Evolutionary conservation across 2,888 invertebrate species (phyloP), one percentile per base, ranked within the genome.

Genomic region (Leucozona laternaria): DNA sequence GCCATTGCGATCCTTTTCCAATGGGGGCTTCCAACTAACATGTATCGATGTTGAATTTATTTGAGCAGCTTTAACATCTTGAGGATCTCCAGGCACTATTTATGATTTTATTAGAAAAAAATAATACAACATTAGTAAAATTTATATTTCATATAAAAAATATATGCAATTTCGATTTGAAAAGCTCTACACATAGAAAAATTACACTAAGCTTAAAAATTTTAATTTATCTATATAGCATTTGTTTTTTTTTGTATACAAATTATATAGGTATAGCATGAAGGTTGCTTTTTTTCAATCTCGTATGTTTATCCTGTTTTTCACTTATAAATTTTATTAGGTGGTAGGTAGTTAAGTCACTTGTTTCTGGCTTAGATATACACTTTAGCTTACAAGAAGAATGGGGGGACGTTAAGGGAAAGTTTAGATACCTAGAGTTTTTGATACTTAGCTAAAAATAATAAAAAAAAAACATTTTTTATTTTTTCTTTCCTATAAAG

Each of bases 31-130:
- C 99, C 99, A 99, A 86, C 96, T 95, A 70, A 99, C 98, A 92
- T 96, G 96, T 89, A 99, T 96, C 45, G 98, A 96, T n/a, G 99
- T 98, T 1, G 99, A 99, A 94, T 99, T 99, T 91, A 99, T 94
- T 25, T 97, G 95, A 85, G 95, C 95, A 55, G 96, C 97, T 93
- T 96, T 96, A 88, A 99, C 98, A 91, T 97, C 97, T 93, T 97
- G 97, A 62, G 99, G 99, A 93, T 98, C 97, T 88, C 98, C 98
- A 90, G 99, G 99, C 94, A 99, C 99, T 99, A 95, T 40, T 75
- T 57, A 50, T 77, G 15, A 31, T 40, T 45, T 31, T 64, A n/a
- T 60, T 28, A 88, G 79, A 88, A 83, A 89, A 78, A 85, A 73
- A 79, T 76, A 86, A 82, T 68, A 64, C 57, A 55, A 70, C 22